Evolutionary conservation across 2,888 invertebrate species (phyloP), one percentile per base, ranked within the genome.

Genomic region (Ceriagrion tenellum): DNA sequence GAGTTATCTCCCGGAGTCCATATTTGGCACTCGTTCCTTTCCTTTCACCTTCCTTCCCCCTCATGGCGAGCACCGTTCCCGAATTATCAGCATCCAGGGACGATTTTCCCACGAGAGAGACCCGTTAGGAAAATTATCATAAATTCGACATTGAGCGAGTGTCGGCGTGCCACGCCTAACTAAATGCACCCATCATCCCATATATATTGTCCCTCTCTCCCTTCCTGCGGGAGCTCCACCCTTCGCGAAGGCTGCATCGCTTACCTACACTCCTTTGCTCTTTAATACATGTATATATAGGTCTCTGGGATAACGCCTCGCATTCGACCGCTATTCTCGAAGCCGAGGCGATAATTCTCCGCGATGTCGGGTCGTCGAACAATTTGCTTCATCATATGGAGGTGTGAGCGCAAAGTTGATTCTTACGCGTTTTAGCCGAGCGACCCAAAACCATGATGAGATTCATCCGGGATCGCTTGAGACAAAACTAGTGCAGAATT

Each of bases 81-180:
- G 81, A 81, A 81, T 81, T 81, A 81, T 81, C 81, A 35, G 35
- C 26, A 81, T 81, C 81, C 30, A 81, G 81, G 20, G 59, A 81
- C 81, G 35, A 35, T 81, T 81, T 81, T 81, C 81, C 81, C 30
- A 81, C 81, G 81, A 35, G 26, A 47, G n/a, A 81, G 81, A 35
- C 30, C 81, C 81, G 81, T 81, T 81, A 81, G 81, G 81, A 81
- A 81, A 81, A 81, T 81, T 81, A 81, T 81, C 81, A 81, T 81
- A 81, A 81, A 81, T 81, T 81, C 81, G 81, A 81, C 81, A 81
- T 81, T 81, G 81, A 81, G 81, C 81, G 35, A 35, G 81, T 81
- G 81, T 35, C 35, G 81, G 81, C 13, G 81, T 18, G 81, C 81
- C 81, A 30, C 81, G 13, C 81, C 81, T 30, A n/a, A n/a, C 81